phyloP scores from a whole-genome alignment of 2,113 vertebrate genomes.

The Melozone crissalis region DNA sequence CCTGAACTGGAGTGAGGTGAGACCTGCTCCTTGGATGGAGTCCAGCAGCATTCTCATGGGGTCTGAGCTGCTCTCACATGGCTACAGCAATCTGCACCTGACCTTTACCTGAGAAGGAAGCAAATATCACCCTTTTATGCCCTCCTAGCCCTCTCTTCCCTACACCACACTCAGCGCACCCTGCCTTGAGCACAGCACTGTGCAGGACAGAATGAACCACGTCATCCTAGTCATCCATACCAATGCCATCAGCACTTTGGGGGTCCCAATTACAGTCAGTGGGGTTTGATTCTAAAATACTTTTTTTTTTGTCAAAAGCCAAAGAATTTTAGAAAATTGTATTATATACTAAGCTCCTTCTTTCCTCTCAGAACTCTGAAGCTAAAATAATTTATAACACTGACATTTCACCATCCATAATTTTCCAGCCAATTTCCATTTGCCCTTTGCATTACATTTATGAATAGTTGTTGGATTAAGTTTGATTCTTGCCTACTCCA shows the following conservation, averaged over 20 bases:
- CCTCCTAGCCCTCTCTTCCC: neutral
- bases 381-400: constrained; percentile 29
- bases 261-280: neutral
- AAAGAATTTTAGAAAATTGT: neutral
- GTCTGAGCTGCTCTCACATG: neutral
- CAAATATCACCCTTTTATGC: neutral
- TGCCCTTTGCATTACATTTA: constrained; percentile 45
- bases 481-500: constrained; percentile 9
- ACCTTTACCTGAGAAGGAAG: neutral
- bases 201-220: neutral
- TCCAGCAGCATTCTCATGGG: neutral
- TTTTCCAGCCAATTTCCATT: constrained; percentile 46
- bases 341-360: neutral
- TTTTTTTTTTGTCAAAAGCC: neutral
- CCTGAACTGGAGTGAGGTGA: neutral
- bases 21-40: neutral
- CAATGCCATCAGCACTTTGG: neutral
- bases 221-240: neutral
- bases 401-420: constrained; percentile 45
- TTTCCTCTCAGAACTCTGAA: neutral
- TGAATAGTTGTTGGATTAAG: neutral
- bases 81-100: neutral
- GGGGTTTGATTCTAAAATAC: neutral
- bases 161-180: too few species aligned
- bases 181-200: rapidly evolving